These are phyloP conservation scores for Alcedo quadribrachys DNA, from an alignment of 2,797 vertebrate genomes.

Conservation along the genomic window DNA sequence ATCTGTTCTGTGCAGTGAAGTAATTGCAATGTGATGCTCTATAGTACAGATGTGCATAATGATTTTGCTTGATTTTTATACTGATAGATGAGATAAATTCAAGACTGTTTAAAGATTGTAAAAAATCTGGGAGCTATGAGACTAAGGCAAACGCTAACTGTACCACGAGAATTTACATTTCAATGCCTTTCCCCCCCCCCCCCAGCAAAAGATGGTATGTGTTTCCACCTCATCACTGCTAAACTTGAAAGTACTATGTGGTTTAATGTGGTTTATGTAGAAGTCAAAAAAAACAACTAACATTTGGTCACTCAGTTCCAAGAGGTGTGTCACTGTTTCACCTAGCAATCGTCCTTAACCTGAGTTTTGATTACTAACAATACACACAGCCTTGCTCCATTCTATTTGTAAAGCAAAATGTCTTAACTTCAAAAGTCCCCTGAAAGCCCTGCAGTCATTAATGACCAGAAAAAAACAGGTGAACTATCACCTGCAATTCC, in stretches of 20 bases:
- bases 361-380: not conserved
- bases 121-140: not conserved
- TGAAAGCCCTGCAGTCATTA: not conserved
- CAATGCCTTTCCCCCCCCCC: not conserved
- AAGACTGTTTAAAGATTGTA: not conserved
- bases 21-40: not conserved
- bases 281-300: not conserved
- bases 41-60: not conserved
- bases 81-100: slow-evolving; percentile 26
- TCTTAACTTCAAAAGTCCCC: not conserved
- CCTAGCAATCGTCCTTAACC: not conserved
- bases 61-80: slow-evolving; percentile 28
- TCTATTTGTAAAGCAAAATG: not conserved
- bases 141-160: not conserved
- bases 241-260: not conserved
- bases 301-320: not conserved
- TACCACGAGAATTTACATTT: slow-evolving; percentile 13
- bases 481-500: not conserved
- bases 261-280: slow-evolving; percentile 8
- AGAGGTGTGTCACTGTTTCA: not conserved
- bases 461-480: not conserved
- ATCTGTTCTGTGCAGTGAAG: slow-evolving; percentile 20
- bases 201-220: not conserved
- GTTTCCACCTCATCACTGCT: not conserved
- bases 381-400: not conserved